Percentiles rank a stretch among this genome's conserved stretches.
phyloP scores from a whole-genome alignment of 1,140 invertebrate genomes.

The Conopomorpha cramerella region DNA sequence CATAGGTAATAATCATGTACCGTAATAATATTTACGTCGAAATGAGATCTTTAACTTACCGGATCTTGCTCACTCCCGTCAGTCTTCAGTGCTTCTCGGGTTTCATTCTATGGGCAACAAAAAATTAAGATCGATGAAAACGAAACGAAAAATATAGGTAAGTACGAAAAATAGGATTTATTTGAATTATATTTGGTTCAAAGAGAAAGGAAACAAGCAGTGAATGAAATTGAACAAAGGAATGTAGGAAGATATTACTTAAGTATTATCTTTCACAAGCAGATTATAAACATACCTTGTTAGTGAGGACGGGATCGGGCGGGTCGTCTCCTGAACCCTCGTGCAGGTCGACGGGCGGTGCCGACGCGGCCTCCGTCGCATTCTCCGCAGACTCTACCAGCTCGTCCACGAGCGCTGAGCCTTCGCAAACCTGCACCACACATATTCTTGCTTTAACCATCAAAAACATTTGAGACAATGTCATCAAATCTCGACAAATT shows the following conservation, averaged over 20 bases:
- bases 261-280: no score
- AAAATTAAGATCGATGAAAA: slow-evolving; percentile 1
- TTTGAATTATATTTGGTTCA: no score
- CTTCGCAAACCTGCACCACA: slow-evolving; percentile 3
- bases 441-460: no score
- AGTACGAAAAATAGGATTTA: no score
- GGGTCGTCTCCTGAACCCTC: slow-evolving; percentile 52
- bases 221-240: no score
- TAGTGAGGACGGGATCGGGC: slow-evolving; percentile 12
- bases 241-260: no score
- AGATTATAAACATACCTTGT: slow-evolving; percentile 16
- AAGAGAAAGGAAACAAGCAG: no score
- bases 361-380: slow-evolving; percentile 30
- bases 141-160: background rate
- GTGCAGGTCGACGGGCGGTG: slow-evolving; percentile 19
- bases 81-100: slow-evolving; percentile 66
- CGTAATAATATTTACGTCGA: no score
- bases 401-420: slow-evolving; percentile 12
- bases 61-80: slow-evolving; percentile 72
- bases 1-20: no score
- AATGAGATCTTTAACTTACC: no score
- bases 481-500: no score
- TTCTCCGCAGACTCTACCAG: slow-evolving; percentile 26
- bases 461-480: no score
- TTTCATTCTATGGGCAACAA: slow-evolving; percentile 61